Evolutionary conservation across 2,113 vertebrate species (phyloP), one percentile per base, ranked within the genome.

Genomic region (Sinocyclocheilus anophthalmus): DNA sequence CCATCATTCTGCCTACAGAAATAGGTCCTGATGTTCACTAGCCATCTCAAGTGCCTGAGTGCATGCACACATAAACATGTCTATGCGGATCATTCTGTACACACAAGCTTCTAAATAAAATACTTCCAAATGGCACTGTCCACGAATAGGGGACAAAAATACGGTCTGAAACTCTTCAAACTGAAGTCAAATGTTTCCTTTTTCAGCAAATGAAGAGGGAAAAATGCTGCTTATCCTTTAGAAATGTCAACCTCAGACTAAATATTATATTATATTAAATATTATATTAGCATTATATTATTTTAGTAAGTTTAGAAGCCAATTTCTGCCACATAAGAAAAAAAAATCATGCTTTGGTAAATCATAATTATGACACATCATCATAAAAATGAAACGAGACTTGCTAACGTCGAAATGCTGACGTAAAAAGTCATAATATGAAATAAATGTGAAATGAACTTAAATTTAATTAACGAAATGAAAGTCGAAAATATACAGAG

Each of bases 21-120:
- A 33, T 53, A 82, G 18, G 20, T 45, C 39, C 39, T 82, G 80
- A 82, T 50, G 80, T 50, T 22, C 24, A 50, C 63, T 12, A 50
- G 63, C 18, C 69, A 22, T n/a, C 69, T 42, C 37, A 72, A 72
- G 37, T 42, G 69, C 45, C 37, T 70, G 76, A 82, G 75, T 37
- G 50, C 61, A 59, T 22, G 14, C 67, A 50, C 45, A 61, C 72
- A 84, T 80, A 79, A 81, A 79, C 81, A 87, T 20, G 22, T 55
- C 30, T 14, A 37, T 55, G 50, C 2, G 3, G 20, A 18, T 48
- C 13, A 26, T 45, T 81, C 37, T 45, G 59, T 18, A 26, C 14
- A 67, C 37, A 48, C 24, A 16, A 50, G 9, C 79, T 63, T 59
- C 33, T 14, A 39, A 42, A 81, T 33, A 45, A 65, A 39, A 42